Percentiles rank a stretch among this genome's conserved stretches.
These are phyloP conservation scores for Bostrychus sinensis DNA, from an alignment of 2,113 vertebrate genomes.

Conservation along the genomic window DNA sequence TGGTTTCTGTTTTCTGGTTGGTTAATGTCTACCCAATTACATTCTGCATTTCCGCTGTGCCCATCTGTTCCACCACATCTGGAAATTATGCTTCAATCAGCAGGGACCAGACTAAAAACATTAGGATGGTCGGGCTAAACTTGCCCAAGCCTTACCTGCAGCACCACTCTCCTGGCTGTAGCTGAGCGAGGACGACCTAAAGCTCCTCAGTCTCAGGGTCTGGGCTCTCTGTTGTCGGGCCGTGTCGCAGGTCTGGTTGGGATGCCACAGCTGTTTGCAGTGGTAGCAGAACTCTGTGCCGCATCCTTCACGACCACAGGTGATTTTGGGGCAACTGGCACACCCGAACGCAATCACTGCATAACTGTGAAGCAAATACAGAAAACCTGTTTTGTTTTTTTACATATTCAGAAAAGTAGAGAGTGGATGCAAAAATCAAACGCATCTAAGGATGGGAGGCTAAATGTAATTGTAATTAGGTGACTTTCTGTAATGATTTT, in stretches of 20 bases:
- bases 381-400: not conserved
- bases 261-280: slow-evolving; percentile 99
- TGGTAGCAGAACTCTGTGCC: slow-evolving; percentile 99
- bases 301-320: slow-evolving; percentile 93
- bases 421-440: not conserved
- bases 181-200: slow-evolving; percentile 94
- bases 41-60: slow-evolving; percentile 1
- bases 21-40: not conserved
- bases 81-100: too few relatives aligned
- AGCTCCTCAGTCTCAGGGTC: slow-evolving; percentile 88
- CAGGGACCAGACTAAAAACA: too few relatives aligned
- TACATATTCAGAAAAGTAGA: not conserved
- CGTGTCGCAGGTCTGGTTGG: slow-evolving; percentile 97
- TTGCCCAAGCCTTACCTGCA: slow-evolving; percentile 79
- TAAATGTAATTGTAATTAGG: slow-evolving; percentile 4
- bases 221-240: slow-evolving; percentile 95
- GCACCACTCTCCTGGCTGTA: slow-evolving; percentile 98
- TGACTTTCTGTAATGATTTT: slow-evolving; percentile 6
- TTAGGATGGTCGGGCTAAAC: too few relatives aligned
- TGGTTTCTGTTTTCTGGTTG: not conserved
- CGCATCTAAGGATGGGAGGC: slow-evolving; percentile 26
- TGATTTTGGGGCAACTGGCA: slow-evolving; percentile 98
- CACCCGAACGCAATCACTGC: slow-evolving; percentile 98
- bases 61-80: too few relatives aligned
- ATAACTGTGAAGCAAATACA: slow-evolving; percentile 75